Evolutionary conservation across 2,888 invertebrate species (phyloP), one percentile per base, ranked within the genome.

Genomic region (Lissonota sp.): DNA sequence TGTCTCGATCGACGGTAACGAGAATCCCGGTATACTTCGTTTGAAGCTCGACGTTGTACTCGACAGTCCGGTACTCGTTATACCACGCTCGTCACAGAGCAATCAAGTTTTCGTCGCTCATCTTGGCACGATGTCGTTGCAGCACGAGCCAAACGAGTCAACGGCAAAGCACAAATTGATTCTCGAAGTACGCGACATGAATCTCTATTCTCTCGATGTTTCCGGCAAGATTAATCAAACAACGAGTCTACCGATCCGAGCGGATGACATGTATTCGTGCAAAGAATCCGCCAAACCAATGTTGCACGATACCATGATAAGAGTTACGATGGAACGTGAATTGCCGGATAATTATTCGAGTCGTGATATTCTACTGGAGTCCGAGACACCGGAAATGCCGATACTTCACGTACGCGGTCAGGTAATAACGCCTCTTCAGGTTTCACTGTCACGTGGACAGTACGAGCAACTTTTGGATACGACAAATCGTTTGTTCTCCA

Each of bases 391-490:
- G 70, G 85, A 84, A 62, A 83, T 84, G 39, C 92, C 91, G 0
- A 84, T 92, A 0, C 85, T 92, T 3, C 89, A 92, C 80, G 90
- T 92, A 5, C 89, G 90, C 74, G 98, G 98, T 39, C 95, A 95
- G 84, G 96, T 98, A 12, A 96, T 98, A 51, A 97, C 96, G 67
- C 96, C 97, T 0, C 93, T 99, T 70, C 97, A 97, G 92, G 95
- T 99, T 46, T 97, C 97, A 0, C 93, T 99, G 63, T 96, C 97
- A 0, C 95, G 98, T 66, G 95, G 95, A 71, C 98, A 98, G 91
- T 99, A 98, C 92, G 97, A 98, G 90, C 98, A 98, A 92, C 93
- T 99, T 58, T 93, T 98, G 81, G 97, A 97, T 87, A 96, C 97
- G 0, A 86, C 94, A 37, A 92, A 94, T 58, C 87, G 89, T 53